Percentiles rank a stretch among this genome's conserved stretches.
Evolutionary conservation across 2,113 vertebrate species (phyloP).

Genomic region (Prochilodus magdalenae): DNA sequence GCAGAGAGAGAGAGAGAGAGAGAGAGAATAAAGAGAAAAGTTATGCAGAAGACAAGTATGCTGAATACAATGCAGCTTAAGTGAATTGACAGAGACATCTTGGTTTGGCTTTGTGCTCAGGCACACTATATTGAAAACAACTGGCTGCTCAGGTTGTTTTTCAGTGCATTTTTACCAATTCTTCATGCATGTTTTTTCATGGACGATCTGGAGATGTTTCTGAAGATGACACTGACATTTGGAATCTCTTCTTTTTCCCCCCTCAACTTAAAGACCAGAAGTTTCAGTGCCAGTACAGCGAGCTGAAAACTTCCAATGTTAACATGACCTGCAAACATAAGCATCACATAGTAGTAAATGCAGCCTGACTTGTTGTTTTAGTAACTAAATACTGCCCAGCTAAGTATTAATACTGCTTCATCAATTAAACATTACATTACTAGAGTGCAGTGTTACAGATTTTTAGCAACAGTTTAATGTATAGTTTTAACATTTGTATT

Average conservation of each 20-base stretch:
- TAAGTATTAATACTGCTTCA: too few species aligned
- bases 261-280: not conserved
- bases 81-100: not conserved
- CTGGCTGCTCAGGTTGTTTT: not conserved
- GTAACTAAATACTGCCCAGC: too few species aligned
- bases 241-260: not conserved
- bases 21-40: too few species aligned
- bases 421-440: too few species aligned
- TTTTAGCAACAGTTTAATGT: too few species aligned
- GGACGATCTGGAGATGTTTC: not conserved
- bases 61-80: not conserved
- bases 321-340: too few species aligned
- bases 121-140: not conserved
- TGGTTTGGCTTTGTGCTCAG: not conserved
- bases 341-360: too few species aligned
- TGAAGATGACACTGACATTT: not conserved
- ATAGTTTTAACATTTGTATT: not conserved
- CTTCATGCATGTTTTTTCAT: not conserved
- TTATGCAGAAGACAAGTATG: too few species aligned
- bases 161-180: not conserved
- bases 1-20: too few species aligned
- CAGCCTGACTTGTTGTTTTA: too few species aligned
- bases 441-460: too few species aligned
- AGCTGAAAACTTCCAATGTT: not conserved
- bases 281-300: not conserved